Evolutionary conservation across 2,797 vertebrate species (phyloP).

Genomic region (Mus minutoides): DNA sequence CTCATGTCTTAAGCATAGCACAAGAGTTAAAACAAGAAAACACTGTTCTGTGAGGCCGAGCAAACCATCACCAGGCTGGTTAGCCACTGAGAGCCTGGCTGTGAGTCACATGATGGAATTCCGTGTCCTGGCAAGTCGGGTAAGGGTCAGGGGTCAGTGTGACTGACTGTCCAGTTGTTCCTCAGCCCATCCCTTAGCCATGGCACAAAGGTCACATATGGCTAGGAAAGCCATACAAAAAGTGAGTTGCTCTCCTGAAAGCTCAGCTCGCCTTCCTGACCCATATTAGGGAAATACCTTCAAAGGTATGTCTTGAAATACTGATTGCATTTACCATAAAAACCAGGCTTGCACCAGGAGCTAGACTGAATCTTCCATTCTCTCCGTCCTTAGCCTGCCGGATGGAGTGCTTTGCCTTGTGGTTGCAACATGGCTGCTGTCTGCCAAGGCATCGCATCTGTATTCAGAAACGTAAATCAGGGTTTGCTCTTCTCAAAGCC

Average conservation of each 20-base stretch:
- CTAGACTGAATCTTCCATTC: background rate
- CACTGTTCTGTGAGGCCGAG: background rate
- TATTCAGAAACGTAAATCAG: background rate
- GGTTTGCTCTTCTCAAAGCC: background rate
- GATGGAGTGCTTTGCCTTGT: background rate
- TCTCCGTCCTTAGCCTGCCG: background rate
- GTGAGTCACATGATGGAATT: background rate
- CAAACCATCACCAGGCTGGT: background rate
- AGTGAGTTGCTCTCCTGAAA: background rate
- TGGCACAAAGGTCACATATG: fast-evolving
- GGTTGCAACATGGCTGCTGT: background rate
- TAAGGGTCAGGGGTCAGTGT: too few species aligned
- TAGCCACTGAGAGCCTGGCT: background rate
- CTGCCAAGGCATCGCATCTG: background rate
- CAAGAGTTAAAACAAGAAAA: background rate
- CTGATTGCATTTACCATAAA: background rate
- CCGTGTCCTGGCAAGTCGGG: background rate
- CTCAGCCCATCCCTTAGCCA: fast-evolving
- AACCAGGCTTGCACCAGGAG: background rate
- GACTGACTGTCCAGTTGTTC: background rate
- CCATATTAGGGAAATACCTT: fast-evolving
- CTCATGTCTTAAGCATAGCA: background rate
- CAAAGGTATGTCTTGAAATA: background rate
- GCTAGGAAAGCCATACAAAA: fast-evolving
- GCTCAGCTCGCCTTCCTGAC: background rate